Conservation (phyloP, 2,113 vertebrate species). For the Prionailurus bengalensis region DNA sequence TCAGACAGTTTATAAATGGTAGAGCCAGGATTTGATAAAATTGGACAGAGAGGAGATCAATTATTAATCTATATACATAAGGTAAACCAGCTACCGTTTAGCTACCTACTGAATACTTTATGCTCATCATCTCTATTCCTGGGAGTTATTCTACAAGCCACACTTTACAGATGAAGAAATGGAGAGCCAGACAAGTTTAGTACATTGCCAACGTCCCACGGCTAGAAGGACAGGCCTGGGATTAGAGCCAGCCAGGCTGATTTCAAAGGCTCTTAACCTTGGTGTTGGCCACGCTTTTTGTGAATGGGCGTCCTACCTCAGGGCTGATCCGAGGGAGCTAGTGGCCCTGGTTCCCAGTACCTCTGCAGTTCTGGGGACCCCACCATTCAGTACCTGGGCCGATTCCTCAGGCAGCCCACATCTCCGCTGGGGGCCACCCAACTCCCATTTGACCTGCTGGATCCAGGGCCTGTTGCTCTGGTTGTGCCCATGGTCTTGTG, state of each 20-base stretch:
- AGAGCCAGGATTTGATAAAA: not conserved
- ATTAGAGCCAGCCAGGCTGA: not conserved
- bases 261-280: not conserved
- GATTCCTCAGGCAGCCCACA: not conserved
- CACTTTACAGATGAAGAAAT: not conserved
- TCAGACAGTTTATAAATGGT: constrained; percentile 41
- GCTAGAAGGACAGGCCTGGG: not conserved
- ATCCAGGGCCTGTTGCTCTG: not conserved
- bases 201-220: not conserved
- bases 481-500: not conserved
- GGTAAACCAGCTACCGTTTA: constrained; percentile 26
- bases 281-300: not conserved
- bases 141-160: not conserved
- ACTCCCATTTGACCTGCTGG: not conserved
- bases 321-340: not conserved
- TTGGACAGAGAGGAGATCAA: constrained; percentile 25
- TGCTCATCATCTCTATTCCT: not conserved
- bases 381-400: not conserved
- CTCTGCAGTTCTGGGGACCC: not conserved
- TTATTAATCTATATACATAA: constrained; percentile 38
- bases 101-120: constrained; percentile 3
- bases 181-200: not conserved
- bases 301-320: accelerated
- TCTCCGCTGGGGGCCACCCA: not conserved
- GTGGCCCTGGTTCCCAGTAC: not conserved